These are phyloP conservation scores for Vanessa atalanta DNA, from an alignment of 1,140 invertebrate species.

Conservation along the genomic window DNA sequence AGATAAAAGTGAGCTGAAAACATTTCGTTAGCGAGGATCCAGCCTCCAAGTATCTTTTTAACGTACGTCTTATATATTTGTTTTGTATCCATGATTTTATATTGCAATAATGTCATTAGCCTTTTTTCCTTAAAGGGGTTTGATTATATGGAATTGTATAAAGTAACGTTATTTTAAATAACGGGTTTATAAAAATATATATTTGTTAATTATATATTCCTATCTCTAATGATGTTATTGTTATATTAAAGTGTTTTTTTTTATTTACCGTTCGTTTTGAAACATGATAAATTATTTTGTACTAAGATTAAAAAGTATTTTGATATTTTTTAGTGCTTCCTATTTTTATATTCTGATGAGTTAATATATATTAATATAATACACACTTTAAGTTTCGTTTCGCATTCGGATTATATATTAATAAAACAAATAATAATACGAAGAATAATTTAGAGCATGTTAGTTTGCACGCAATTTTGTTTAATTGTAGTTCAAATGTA, in stretches of 20 bases:
- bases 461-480: too few relatives aligned
- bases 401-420: too few relatives aligned
- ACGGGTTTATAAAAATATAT: not conserved
- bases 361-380: too few relatives aligned
- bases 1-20: slow-evolving; percentile 38
- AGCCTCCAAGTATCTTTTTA: slow-evolving; percentile 72
- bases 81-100: not conserved
- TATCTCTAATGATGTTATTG: slow-evolving; percentile 1
- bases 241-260: not conserved
- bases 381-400: too few relatives aligned
- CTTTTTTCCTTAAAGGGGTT: not conserved
- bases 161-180: not conserved
- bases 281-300: not conserved
- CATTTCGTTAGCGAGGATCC: slow-evolving; percentile 41
- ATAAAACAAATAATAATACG: too few relatives aligned
- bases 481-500: too few relatives aligned
- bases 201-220: not conserved
- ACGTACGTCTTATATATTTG: slow-evolving; percentile 6
- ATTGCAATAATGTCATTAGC: not conserved
- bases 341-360: too few relatives aligned
- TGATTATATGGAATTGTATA: not conserved
- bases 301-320: not conserved
- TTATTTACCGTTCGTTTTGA: not conserved
- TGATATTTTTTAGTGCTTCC: not conserved
- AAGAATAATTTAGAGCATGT: too few relatives aligned